phyloP scores from a whole-genome alignment of 2,888 invertebrate genomes.

The Petrolisthes cinctipes region DNA sequence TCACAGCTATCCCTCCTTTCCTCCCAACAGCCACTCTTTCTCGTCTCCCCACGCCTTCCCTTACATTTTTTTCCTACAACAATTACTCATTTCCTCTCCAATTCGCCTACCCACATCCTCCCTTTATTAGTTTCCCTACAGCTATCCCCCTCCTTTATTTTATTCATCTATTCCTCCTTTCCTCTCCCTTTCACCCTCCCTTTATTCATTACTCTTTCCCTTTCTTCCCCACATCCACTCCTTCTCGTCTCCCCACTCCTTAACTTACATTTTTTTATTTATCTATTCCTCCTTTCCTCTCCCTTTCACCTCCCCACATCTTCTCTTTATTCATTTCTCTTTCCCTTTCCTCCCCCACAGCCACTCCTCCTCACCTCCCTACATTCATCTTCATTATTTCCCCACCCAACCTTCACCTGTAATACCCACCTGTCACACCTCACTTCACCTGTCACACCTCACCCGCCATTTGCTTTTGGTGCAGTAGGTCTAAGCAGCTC shows the following conservation, averaged over 20 bases:
- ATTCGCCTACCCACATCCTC: not conserved
- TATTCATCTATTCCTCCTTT: constrained; percentile 20
- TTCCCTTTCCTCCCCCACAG: not conserved
- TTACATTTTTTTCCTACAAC: not conserved
- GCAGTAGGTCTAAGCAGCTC: too few species aligned
- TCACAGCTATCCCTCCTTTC: not conserved
- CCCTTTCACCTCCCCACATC: not conserved
- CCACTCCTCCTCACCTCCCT: not conserved
- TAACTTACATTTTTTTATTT: not conserved
- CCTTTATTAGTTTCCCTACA: not conserved
- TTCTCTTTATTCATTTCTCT: not conserved
- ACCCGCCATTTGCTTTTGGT: too few species aligned
- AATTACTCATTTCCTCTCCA: not conserved
- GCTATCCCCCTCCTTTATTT: constrained; percentile 28
- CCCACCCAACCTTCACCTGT: not conserved
- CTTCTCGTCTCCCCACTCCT: not conserved
- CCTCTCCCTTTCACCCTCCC: constrained; percentile 29
- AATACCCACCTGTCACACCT: not conserved
- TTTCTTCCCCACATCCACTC: not conserved
- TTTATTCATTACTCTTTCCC: constrained; percentile 16
- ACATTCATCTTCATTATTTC: not conserved
- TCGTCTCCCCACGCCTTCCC: too few species aligned
- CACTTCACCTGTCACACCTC: too few species aligned
- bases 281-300: not conserved
- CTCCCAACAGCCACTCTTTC: not conserved